These are phyloP conservation scores for Steinernema carpocapsae DNA, from an alignment of 2,888 invertebrate species.

Conservation along the genomic window DNA sequence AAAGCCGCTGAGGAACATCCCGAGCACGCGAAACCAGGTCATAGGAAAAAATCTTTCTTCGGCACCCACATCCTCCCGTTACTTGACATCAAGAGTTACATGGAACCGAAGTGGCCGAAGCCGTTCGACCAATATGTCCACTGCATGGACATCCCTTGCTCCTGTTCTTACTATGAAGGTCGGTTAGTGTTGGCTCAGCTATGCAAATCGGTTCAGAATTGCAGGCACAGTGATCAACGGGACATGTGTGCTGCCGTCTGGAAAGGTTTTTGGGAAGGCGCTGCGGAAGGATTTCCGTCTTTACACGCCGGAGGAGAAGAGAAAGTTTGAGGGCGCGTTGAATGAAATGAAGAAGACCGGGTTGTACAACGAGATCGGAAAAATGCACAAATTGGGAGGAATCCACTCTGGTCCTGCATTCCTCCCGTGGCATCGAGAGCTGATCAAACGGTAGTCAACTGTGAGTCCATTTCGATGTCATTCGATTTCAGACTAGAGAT, in stretches of 20 bases:
- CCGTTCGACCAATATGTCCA: conserved; percentile 47
- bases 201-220: conserved; percentile 23
- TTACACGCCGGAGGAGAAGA: conserved; percentile 48
- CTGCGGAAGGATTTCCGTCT: conserved; percentile 47
- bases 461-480: background rate
- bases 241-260: conserved; percentile 47
- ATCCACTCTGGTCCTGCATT: conserved; percentile 65
- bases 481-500: conserved; percentile 54
- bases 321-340: conserved; percentile 39
- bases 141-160: conserved; percentile 57
- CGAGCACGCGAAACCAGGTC: background rate
- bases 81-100: conserved; percentile 6
- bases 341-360: conserved; percentile 54
- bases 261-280: conserved; percentile 51
- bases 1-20: conserved; percentile 22
- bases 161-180: conserved; percentile 52
- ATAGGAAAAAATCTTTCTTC: conserved; percentile 29
- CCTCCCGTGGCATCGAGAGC: conserved; percentile 64
- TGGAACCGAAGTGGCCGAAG: conserved; percentile 41
- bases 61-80: conserved; percentile 15
- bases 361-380: conserved; percentile 53
- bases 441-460: conserved; percentile 53
- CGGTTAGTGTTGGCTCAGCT: background rate
- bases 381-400: conserved; percentile 54
- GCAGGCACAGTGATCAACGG: conserved; percentile 38